phyloP scores from a whole-genome alignment of 2,888 invertebrate genomes.

The Eupithecia subumbrata region DNA sequence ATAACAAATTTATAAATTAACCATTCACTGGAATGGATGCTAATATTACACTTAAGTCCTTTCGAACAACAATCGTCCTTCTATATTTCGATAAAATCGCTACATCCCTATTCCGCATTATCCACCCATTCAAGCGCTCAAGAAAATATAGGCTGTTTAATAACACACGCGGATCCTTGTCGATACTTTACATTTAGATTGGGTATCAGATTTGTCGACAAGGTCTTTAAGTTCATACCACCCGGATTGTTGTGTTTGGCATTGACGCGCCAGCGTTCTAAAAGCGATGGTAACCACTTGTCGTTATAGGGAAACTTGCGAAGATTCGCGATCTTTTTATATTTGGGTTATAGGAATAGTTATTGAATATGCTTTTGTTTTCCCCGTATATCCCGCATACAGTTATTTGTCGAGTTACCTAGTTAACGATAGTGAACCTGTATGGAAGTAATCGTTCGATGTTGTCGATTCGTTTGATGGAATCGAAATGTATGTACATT shows the following conservation, averaged over 20 bases:
- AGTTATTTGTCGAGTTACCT: too few relatives aligned
- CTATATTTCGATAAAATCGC: constrained; percentile 8
- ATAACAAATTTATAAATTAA: background rate
- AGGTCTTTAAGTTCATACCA: constrained; percentile 32
- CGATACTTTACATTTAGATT: constrained; percentile 48
- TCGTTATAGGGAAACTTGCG: background rate
- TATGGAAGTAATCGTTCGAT: too few relatives aligned
- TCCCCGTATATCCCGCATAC: too few relatives aligned
- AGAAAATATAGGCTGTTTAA: constrained; percentile 72
- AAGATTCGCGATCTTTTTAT: background rate
- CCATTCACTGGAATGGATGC: background rate
- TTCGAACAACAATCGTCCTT: background rate
- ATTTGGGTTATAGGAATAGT: too few relatives aligned
- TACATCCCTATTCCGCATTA: constrained; percentile 46
- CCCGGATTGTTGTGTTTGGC: constrained; percentile 30
- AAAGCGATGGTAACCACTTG: constrained; percentile 6
- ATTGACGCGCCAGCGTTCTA: constrained; percentile 6
- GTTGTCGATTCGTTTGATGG: too few relatives aligned
- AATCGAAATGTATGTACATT: too few relatives aligned
- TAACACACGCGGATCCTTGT: constrained; percentile 62
- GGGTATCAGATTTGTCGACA: constrained; percentile 38
- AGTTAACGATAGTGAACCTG: too few relatives aligned
- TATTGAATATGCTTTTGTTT: background rate
- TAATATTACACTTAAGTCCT: background rate
- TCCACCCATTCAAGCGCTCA: constrained; percentile 69